Evolutionary conservation across 1,140 invertebrate genomes (phyloP).

Genomic region (Lanistes nyassanus): DNA sequence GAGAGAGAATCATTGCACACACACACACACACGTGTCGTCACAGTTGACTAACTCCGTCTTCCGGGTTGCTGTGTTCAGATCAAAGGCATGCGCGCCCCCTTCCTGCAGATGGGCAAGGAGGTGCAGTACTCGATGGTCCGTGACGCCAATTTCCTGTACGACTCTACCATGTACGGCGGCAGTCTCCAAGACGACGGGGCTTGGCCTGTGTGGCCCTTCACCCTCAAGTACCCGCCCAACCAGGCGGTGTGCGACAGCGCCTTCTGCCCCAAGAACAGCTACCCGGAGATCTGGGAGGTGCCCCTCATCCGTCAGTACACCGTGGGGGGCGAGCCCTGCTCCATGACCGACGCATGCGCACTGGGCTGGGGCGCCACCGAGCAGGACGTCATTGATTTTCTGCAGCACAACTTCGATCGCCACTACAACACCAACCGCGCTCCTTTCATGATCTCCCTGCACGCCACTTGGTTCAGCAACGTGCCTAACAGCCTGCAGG

Average conservation of each 20-base stretch:
- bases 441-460: conserved; percentile 49
- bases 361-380: conserved; percentile 12
- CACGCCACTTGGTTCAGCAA: conserved; percentile 47
- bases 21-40: conserved; percentile 90
- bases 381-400: conserved; percentile 37
- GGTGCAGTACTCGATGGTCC: conserved; percentile 45
- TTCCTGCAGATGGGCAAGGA: conserved; percentile 52
- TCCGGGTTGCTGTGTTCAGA: conserved; percentile 39
- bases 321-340: conserved; percentile 8
- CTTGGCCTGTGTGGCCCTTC: conserved; percentile 39
- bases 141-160: conserved; percentile 46
- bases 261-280: conserved; percentile 35
- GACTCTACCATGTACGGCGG: conserved; percentile 50
- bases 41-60: conserved; percentile 77
- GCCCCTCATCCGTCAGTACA: conserved; percentile 39
- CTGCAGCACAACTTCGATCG: conserved; percentile 47
- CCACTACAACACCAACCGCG: conserved; percentile 42
- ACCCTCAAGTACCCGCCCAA: conserved; percentile 51
- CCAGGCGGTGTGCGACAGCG: conserved; percentile 46
- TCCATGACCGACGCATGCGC: conserved; percentile 42
- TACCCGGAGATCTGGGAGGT: conserved; percentile 49
- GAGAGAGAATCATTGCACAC: conserved; percentile 70
- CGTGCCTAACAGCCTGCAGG: conserved; percentile 7
- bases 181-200: conserved; percentile 25
- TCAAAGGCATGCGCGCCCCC: conserved; percentile 51